A percentile compares a stretch with the other conserved stretches of the same genome.
Conservation (phyloP, 2,113 vertebrate species). For the Microcebus ravelobensis region DNA sequence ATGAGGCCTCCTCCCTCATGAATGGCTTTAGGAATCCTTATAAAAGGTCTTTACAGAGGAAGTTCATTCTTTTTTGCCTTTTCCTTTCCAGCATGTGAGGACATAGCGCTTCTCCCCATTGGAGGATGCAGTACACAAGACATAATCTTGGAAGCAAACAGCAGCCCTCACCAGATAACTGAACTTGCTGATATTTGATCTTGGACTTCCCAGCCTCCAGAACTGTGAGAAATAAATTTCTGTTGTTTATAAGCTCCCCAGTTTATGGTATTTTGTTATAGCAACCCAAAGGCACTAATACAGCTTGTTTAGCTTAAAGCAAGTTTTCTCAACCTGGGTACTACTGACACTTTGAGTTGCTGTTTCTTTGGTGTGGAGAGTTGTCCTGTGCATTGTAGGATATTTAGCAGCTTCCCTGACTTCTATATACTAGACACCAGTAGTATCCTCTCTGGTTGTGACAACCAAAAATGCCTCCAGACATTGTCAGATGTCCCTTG, state of each 20-base stretch:
- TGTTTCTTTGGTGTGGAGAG: neutral
- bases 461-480: neutral
- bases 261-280: neutral
- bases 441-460: neutral
- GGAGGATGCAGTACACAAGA: neutral
- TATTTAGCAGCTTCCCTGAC: neutral
- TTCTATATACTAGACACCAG: neutral
- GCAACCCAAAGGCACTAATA: neutral
- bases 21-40: neutral
- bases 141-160: neutral
- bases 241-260: neutral
- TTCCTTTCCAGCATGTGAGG: neutral
- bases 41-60: neutral
- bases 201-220: neutral
- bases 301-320: neutral
- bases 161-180: neutral
- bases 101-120: neutral
- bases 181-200: neutral
- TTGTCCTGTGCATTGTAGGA: neutral
- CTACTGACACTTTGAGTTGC: neutral
- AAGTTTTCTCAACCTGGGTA: neutral
- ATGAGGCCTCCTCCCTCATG: neutral
- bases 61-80: neutral
- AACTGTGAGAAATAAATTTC: neutral
- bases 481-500: neutral